Conservation (phyloP, 2,797 vertebrate species). For the Enoplosus armatus region DNA sequence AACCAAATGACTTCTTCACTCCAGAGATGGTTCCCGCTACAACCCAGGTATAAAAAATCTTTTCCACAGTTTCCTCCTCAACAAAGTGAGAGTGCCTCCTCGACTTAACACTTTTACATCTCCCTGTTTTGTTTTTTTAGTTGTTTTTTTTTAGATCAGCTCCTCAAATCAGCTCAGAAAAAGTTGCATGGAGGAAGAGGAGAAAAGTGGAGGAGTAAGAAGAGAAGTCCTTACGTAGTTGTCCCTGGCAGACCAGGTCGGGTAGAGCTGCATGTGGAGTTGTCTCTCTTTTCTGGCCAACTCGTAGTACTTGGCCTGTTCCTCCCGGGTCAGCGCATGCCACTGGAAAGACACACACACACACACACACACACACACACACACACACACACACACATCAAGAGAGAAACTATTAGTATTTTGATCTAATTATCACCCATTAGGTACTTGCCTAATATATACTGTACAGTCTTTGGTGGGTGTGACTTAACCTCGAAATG, state of each 20-base stretch:
- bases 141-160: background rate
- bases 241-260: slow-evolving; percentile 98
- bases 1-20: slow-evolving; percentile 37
- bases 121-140: slow-evolving; percentile 5
- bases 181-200: slow-evolving; percentile 1
- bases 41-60: slow-evolving; percentile 25
- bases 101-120: background rate
- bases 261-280: slow-evolving; percentile 99
- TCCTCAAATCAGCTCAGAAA: background rate
- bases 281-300: slow-evolving; percentile 98
- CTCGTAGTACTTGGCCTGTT: slow-evolving; percentile 99
- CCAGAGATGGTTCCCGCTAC: slow-evolving; percentile 17
- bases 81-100: slow-evolving; percentile 22
- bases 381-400: background rate
- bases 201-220: background rate
- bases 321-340: slow-evolving; percentile 97
- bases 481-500: background rate
- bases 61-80: slow-evolving; percentile 1
- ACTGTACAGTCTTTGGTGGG: background rate
- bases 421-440: background rate
- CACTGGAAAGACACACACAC: slow-evolving; percentile 84
- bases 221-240: slow-evolving; percentile 92
- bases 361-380: slow-evolving; percentile 2
- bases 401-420: background rate
- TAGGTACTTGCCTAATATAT: background rate